These are phyloP conservation scores for Caerostris darwini DNA, from an alignment of 1,140 invertebrate genomes.

Conservation along the genomic window DNA sequence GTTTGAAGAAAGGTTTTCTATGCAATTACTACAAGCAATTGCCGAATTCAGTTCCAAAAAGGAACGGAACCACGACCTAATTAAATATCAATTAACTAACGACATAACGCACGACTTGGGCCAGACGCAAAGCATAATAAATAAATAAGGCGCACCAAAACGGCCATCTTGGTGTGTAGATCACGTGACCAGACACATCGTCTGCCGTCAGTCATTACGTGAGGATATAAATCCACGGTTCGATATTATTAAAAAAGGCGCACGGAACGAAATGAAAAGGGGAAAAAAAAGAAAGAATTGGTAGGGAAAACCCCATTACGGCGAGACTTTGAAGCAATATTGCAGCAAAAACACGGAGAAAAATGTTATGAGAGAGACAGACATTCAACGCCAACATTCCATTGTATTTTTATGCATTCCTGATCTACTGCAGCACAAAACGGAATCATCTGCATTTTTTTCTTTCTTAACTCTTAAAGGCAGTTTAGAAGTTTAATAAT, in stretches of 20 bases:
- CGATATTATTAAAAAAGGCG: slow-evolving; percentile 21
- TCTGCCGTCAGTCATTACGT: slow-evolving; percentile 25
- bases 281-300: no score
- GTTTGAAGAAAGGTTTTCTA: no score
- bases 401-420: no score
- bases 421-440: no score
- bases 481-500: no score
- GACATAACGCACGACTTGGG: not conserved
- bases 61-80: not conserved
- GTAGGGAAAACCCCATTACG: not conserved
- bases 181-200: slow-evolving; percentile 10
- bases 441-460: no score
- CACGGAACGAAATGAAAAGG: not conserved
- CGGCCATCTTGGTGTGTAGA: not conserved
- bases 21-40: not conserved
- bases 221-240: slow-evolving; percentile 1
- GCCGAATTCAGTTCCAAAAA: not conserved
- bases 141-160: not conserved
- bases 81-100: slow-evolving; percentile 3
- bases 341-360: not conserved
- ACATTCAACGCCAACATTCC: no score
- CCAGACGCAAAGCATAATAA: not conserved
- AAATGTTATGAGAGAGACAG: not conserved
- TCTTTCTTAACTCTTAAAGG: no score
- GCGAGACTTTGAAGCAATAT: not conserved